phyloP scores from a whole-genome alignment of 2,888 invertebrate species.

The Rotaria sp. region DNA sequence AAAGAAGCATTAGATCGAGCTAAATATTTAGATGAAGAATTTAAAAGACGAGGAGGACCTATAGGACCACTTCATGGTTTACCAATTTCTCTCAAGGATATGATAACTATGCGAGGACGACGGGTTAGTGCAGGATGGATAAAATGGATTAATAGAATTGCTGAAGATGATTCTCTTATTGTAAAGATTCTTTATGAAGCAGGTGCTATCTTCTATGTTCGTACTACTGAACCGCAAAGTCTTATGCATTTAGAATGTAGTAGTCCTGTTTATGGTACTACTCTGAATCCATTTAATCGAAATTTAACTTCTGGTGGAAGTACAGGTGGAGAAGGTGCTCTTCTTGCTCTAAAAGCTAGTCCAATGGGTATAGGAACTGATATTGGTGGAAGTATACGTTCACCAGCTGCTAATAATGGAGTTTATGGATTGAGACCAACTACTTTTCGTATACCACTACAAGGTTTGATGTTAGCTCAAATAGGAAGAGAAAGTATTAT shows the following conservation, averaged over 20 bases:
- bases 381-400: not conserved
- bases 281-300: not conserved
- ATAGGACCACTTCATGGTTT: no score
- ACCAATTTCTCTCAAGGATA: not conserved
- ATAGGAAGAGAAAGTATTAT: not conserved
- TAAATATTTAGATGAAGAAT: no score
- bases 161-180: not conserved
- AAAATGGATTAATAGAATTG: not conserved
- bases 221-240: not conserved
- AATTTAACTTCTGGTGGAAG: not conserved
- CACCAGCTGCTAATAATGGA: not conserved
- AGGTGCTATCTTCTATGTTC: not conserved
- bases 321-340: not conserved
- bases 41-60: no score
- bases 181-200: not conserved
- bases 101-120: not conserved
- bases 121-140: not conserved
- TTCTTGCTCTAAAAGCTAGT: not conserved
- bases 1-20: no score
- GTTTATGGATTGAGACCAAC: not conserved
- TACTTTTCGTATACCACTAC: not conserved
- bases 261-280: not conserved
- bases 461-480: not conserved
- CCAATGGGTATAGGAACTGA: not conserved
- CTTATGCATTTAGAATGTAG: not conserved